Evolutionary conservation across 2,797 vertebrate species (phyloP).

Genomic region (Tamandua tetradactyla): DNA sequence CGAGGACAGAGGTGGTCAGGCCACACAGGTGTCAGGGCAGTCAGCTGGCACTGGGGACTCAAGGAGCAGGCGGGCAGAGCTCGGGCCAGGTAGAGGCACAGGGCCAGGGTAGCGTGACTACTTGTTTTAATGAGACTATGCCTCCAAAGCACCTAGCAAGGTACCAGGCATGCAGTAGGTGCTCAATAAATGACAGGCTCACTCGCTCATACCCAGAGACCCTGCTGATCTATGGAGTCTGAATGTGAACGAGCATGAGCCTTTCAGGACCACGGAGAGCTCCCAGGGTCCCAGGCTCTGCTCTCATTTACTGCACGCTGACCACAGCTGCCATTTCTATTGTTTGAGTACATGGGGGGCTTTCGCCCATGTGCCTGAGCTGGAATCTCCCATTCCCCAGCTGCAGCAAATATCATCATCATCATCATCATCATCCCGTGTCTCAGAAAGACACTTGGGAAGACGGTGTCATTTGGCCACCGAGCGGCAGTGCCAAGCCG

Average conservation of each 20-base stretch:
- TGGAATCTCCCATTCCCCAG: neutral
- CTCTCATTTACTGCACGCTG: rapidly evolving
- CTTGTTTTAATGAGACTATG: neutral
- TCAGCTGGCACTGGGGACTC: neutral
- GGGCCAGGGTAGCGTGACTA: neutral
- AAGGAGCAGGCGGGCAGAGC: neutral
- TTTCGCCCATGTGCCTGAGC: neutral
- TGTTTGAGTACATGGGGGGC: too few species aligned
- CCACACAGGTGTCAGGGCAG: neutral
- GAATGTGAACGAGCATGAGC: too few species aligned
- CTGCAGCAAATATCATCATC: neutral
- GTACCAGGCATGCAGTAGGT: too few species aligned
- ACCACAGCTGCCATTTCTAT: rapidly evolving
- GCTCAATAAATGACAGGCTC: neutral
- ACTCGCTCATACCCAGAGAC: rapidly evolving
- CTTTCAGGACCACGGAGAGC: constrained; percentile 64
- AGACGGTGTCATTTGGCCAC: neutral
- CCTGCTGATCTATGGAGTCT: rapidly evolving
- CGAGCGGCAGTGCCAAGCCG: neutral
- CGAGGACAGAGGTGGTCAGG: neutral
- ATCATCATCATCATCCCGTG: neutral
- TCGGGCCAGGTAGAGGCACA: neutral
- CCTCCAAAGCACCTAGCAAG: neutral
- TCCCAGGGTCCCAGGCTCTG: rapidly evolving
- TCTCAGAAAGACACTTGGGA: neutral